Base-by-base conservation (phyloP, 2,888 invertebrate genomes). In the Trichogramma evanescens region DNA sequence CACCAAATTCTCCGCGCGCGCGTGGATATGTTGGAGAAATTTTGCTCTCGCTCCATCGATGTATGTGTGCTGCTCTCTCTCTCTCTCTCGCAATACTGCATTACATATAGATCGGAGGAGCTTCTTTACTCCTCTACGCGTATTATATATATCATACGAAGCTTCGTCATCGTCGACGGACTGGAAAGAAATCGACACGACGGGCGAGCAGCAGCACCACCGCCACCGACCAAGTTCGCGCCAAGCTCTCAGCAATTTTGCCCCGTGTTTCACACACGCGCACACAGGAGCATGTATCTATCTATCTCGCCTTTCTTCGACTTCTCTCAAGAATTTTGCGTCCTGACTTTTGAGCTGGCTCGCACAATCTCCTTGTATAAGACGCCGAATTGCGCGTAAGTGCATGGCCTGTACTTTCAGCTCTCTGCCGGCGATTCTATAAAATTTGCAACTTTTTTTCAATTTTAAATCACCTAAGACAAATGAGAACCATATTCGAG, bases 171-270 rank as follows among this genome's bases (percentile, higher is more conserved):
- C 5, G 50, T 9, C 59, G 48, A n/a, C 51, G 55, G 52, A 5
- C 55, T 52, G 56, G 56, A 61, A 61, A 44, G 40, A 49, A 61
- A 56, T 56, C 61, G 56, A 41, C 50, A n/a, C 48, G 56, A 56
- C 56, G 61, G 59, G 13, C 50, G 48, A 10, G 49, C 54, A 9
- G 10, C 51, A 5, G 13, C 54, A 42, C 50, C 26, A 26, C 26
- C 26, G 26, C 26, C 26, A 26, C 26, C 26, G 26, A 26, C 26
- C 26, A 26, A 26, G 26, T 26, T 26, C 26, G 26, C 26, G 26
- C 26, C 26, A 49, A 53, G 48, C 53, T 41, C 56, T 49, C 41
- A 48, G 53, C 53, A 56, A 56, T 60, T 56, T 56, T 13, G 41
- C 39, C 8, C 10, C 4, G 9, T 43, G 41, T 41, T 6, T 45